These are phyloP conservation scores for Drosophila stalkeri DNA, from an alignment of 2,888 invertebrate genomes.

Conservation along the genomic window DNA sequence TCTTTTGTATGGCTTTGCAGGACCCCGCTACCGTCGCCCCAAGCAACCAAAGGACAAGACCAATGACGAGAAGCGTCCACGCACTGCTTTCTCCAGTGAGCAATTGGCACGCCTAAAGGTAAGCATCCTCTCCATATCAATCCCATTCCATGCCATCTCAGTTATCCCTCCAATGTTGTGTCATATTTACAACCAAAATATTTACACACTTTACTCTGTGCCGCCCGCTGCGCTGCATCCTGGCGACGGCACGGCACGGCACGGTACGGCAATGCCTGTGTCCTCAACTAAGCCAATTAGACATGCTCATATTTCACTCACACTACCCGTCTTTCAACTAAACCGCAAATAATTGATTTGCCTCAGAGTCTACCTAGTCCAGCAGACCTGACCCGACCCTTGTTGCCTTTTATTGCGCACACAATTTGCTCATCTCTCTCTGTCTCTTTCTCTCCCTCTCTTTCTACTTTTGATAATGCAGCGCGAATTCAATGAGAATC, in stretches of 20 bases:
- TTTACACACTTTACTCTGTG: constrained; percentile 67
- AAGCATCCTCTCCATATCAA: constrained; percentile 52
- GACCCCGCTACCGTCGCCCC: constrained; percentile 85
- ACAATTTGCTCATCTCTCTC: constrained; percentile 22
- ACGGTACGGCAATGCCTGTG: constrained; percentile 17
- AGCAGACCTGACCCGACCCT: constrained; percentile 20
- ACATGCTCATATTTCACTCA: constrained; percentile 73
- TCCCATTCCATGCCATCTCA: not conserved
- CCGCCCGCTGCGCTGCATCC: constrained; percentile 70
- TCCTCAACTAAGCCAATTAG: constrained; percentile 71
- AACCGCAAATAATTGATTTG: constrained; percentile 84
- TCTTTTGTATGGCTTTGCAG: constrained; percentile 54
- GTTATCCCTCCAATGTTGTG: constrained; percentile 39
- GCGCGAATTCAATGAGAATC: constrained; percentile 96
- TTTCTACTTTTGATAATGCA: constrained; percentile 73
- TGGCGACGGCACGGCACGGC: constrained; percentile 29
- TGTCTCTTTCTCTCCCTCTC: constrained; percentile 15
- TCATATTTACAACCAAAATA: constrained; percentile 74
- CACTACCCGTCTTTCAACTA: constrained; percentile 52
- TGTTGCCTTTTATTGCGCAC: constrained; percentile 35
- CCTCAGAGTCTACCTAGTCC: constrained; percentile 37
- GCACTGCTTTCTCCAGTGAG: constrained; percentile 98
- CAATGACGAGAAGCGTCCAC: constrained; percentile 94
- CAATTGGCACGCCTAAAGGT: constrained; percentile 95
- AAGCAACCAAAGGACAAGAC: constrained; percentile 86